phyloP scores from a whole-genome alignment of 2,888 invertebrate genomes.

The Prenolepis imparis region DNA sequence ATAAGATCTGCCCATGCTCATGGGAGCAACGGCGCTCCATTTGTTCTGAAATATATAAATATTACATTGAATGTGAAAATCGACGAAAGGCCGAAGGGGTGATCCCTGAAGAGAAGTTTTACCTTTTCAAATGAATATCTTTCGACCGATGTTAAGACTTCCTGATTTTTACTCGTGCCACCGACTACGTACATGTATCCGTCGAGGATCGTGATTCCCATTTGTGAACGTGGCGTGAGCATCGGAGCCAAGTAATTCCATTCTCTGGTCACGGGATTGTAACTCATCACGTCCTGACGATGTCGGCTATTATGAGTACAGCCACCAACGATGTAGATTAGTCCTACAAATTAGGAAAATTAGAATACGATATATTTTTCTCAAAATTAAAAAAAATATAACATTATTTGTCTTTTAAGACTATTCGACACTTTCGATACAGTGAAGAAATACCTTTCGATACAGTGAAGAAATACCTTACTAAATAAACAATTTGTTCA shows the following conservation, averaged over 20 bases:
- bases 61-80: background rate
- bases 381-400: background rate
- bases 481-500: background rate
- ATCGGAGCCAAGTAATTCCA: constrained; percentile 93
- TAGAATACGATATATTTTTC: background rate
- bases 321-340: constrained; percentile 97
- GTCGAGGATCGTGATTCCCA: constrained; percentile 95
- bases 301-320: constrained; percentile 94
- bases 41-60: constrained; percentile 87
- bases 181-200: constrained; percentile 95
- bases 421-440: background rate
- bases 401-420: background rate
- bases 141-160: constrained; percentile 94
- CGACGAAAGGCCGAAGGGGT: constrained; percentile 43
- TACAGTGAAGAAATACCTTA: background rate
- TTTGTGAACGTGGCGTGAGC: constrained; percentile 94
- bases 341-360: constrained; percentile 87
- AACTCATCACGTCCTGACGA: constrained; percentile 93
- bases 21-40: constrained; percentile 92
- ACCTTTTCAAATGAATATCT: constrained; percentile 94
- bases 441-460: background rate
- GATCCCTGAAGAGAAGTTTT: constrained; percentile 63
- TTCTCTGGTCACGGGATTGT: constrained; percentile 93
- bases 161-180: constrained; percentile 93
- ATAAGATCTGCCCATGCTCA: constrained; percentile 92